Percentiles rank a stretch among this genome's conserved stretches.
Conservation (phyloP, 2,797 vertebrate species). For the Xenopus petersii region DNA sequence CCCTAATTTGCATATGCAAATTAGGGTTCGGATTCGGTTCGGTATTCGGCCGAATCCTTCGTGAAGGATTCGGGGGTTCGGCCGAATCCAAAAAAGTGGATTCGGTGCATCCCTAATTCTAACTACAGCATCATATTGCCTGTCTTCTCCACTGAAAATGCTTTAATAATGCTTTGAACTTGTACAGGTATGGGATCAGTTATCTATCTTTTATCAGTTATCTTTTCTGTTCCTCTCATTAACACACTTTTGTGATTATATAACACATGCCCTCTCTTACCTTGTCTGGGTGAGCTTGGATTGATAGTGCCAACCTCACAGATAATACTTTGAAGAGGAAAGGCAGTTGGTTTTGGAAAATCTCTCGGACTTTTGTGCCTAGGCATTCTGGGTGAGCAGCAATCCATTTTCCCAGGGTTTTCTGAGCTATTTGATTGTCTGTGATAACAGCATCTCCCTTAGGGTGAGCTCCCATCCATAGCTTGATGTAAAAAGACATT, state of each 20-base stretch:
- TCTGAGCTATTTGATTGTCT: slow-evolving; percentile 81
- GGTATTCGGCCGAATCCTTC: too few relatives aligned
- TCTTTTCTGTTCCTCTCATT: background rate
- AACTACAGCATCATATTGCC: too few relatives aligned
- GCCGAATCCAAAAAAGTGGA: too few relatives aligned
- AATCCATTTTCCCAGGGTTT: slow-evolving; percentile 89
- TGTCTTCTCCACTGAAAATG: too few relatives aligned
- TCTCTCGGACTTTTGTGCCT: slow-evolving; percentile 85
- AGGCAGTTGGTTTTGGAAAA: slow-evolving; percentile 84
- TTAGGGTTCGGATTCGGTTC: too few relatives aligned
- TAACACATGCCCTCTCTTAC: slow-evolving; percentile 58
- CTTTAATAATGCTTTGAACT: too few relatives aligned
- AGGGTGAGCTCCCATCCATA: slow-evolving; percentile 96
- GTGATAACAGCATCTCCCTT: slow-evolving; percentile 86
- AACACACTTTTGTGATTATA: background rate
- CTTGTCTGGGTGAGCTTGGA: slow-evolving; percentile 95
- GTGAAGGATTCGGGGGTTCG: too few relatives aligned
- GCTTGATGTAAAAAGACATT: slow-evolving; percentile 58
- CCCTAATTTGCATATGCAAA: too few relatives aligned
- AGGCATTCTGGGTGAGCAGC: slow-evolving; percentile 79
- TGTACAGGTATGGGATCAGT: too few relatives aligned
- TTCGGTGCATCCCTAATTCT: too few relatives aligned
- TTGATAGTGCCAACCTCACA: slow-evolving; percentile 85
- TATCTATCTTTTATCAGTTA: too few relatives aligned
- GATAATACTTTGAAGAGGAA: slow-evolving; percentile 98